phyloP scores from a whole-genome alignment of 2,888 invertebrate genomes.

The Arge pagana region DNA sequence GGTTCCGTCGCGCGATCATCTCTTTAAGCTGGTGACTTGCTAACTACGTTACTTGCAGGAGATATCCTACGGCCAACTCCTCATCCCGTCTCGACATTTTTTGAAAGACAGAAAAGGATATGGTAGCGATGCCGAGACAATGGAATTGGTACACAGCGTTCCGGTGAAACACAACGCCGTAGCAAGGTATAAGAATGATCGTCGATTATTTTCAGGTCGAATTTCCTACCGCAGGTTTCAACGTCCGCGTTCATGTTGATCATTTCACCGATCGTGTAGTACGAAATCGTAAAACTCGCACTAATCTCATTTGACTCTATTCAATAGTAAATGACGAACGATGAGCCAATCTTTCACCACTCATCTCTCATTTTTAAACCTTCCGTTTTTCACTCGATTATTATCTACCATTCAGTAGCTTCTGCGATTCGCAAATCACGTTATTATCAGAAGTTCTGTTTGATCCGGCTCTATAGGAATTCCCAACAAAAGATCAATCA shows the following conservation, averaged over 20 bases:
- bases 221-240: too few relatives aligned
- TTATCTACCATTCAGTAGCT: too few relatives aligned
- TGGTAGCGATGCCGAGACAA: slow-evolving; percentile 47
- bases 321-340: neutral
- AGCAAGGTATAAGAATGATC: slow-evolving; percentile 60
- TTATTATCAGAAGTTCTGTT: neutral
- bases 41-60: slow-evolving; percentile 68
- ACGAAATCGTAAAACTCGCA: neutral
- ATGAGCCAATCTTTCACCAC: too few relatives aligned
- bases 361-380: too few relatives aligned
- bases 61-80: slow-evolving; percentile 84
- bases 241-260: too few relatives aligned
- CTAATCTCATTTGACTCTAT: neutral
- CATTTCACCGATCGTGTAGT: too few relatives aligned
- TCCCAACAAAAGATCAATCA: slow-evolving; percentile 36
- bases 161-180: slow-evolving; percentile 63
- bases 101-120: slow-evolving; percentile 57
- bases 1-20: slow-evolving; percentile 16
- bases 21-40: neutral
- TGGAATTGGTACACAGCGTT: slow-evolving; percentile 53
- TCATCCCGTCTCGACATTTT: slow-evolving; percentile 74
- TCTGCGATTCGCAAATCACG: too few relatives aligned
- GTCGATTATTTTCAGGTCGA: too few relatives aligned
- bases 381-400: too few relatives aligned
- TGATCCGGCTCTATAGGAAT: neutral